Evolutionary conservation across 2,888 invertebrate species (phyloP).

Genomic region (Andrena fulva): DNA sequence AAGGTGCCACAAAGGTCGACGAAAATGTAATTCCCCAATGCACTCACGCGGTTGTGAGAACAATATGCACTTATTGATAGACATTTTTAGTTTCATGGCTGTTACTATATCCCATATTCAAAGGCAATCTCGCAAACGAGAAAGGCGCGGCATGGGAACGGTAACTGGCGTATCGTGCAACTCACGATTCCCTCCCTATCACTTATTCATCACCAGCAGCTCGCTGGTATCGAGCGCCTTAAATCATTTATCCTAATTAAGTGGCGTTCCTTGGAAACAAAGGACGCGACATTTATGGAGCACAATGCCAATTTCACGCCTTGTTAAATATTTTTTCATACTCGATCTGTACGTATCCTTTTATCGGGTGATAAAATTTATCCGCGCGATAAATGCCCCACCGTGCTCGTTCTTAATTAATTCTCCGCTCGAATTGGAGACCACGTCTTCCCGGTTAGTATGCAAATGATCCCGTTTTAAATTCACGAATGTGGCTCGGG

Average conservation of each 20-base stretch:
- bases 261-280: background rate
- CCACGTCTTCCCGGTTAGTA: background rate
- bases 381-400: background rate
- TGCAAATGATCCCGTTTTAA: background rate
- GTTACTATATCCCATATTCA: conserved; percentile 51
- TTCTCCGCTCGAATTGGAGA: background rate
- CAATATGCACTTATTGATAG: conserved; percentile 55
- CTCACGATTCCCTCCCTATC: conserved; percentile 30
- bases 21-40: background rate
- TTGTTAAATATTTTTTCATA: background rate
- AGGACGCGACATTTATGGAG: background rate
- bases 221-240: conserved; percentile 19
- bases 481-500: background rate
- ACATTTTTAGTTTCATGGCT: conserved; percentile 42
- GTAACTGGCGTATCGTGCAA: conserved; percentile 43
- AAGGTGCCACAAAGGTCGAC: background rate
- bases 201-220: conserved; percentile 17
- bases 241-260: conserved; percentile 24
- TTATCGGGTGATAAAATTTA: background rate
- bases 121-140: conserved; percentile 40
- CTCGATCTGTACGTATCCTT: background rate
- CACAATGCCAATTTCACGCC: background rate
- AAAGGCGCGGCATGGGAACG: conserved; percentile 66
- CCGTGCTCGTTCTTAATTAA: background rate
- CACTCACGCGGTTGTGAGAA: conserved; percentile 5